Evolutionary conservation across 2,888 invertebrate genomes (phyloP).

Genomic region (Therioaphis trifolii): DNA sequence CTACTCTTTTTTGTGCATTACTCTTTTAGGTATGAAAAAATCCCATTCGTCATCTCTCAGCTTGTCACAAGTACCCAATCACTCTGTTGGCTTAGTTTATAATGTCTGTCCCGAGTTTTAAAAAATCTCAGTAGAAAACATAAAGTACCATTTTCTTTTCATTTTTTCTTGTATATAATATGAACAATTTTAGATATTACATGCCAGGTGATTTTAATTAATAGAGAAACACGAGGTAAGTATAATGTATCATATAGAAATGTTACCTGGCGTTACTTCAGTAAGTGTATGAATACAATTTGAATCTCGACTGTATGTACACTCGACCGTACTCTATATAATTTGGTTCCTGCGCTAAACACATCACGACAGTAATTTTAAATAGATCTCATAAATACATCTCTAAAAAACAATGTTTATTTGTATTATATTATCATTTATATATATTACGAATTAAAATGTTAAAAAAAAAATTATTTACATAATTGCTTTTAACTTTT

Average conservation of each 20-base stretch:
- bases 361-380: too few species aligned
- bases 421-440: too few species aligned
- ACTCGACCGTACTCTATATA: too few species aligned
- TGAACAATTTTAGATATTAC: neutral
- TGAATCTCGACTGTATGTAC: neutral
- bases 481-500: too few species aligned
- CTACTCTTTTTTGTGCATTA: constrained; percentile 22
- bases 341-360: too few species aligned
- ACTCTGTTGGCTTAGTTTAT: neutral
- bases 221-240: neutral
- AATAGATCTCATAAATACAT: too few species aligned
- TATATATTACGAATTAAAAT: too few species aligned
- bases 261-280: neutral
- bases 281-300: neutral
- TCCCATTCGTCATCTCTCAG: constrained; percentile 41
- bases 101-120: neutral
- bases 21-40: constrained; percentile 38
- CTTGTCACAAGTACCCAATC: constrained; percentile 21
- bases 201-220: neutral
- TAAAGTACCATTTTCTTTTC: neutral
- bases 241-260: neutral
- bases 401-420: too few species aligned
- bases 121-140: neutral
- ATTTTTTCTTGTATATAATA: neutral
- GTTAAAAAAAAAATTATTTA: too few species aligned